phyloP scores from a whole-genome alignment of 2,888 invertebrate genomes.

The Nesidiocoris tenuis region DNA sequence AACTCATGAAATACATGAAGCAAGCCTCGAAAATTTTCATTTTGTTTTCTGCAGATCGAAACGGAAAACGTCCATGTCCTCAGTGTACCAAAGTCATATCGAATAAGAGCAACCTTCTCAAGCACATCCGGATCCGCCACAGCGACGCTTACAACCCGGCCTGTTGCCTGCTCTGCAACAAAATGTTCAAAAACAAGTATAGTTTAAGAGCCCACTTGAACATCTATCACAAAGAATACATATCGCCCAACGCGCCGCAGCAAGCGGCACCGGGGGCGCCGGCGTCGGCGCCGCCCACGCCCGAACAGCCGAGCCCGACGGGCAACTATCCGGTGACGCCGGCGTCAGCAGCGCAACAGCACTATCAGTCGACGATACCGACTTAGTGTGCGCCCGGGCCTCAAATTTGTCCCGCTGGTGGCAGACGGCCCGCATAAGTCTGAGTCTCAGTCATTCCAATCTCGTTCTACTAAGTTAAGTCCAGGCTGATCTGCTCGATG shows the following conservation, averaged over 20 bases:
- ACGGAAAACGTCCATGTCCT: constrained; percentile 53
- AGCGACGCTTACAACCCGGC: constrained; percentile 53
- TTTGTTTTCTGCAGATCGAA: constrained; percentile 47
- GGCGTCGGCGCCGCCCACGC: constrained; percentile 5
- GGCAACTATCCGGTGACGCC: constrained; percentile 34
- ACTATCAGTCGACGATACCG: neutral
- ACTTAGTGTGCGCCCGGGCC: neutral
- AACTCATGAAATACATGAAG: no score
- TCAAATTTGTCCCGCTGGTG: neutral
- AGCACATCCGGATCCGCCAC: constrained; percentile 54
- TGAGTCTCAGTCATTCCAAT: neutral
- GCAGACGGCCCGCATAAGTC: neutral
- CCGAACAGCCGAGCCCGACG: constrained; percentile 29
- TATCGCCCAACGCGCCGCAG: constrained; percentile 35
- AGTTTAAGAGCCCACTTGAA: constrained; percentile 54
- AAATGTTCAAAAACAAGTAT: constrained; percentile 54
- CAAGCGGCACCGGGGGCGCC: constrained; percentile 7
- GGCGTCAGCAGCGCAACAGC: constrained; percentile 24
- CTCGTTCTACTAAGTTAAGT: neutral
- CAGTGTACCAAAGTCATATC: constrained; percentile 54
- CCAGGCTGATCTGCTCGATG: neutral
- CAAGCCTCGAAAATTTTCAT: no score
- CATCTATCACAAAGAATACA: constrained; percentile 53
- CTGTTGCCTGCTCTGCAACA: constrained; percentile 52
- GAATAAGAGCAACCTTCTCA: constrained; percentile 54